Base-by-base conservation (phyloP, 2,888 invertebrate species). In the Urechis unicinctus region DNA sequence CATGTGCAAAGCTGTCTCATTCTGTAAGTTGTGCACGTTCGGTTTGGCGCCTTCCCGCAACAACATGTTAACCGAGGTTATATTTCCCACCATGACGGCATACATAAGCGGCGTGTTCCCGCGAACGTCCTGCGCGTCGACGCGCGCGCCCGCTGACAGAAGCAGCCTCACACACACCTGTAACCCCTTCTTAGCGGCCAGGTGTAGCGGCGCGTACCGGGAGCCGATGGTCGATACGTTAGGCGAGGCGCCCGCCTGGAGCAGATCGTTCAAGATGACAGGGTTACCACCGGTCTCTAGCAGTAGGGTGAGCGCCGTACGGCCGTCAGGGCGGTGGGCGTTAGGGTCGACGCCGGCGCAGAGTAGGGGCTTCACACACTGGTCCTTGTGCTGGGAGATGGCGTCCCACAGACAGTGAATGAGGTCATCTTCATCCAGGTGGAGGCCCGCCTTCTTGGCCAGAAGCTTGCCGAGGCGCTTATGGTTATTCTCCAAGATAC, bases 1-100 rank as follows among this genome's bases (percentile, higher is more conserved):
- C 50, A 73, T 63, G 52, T 71, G 71, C 45, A 72, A 59, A 0
- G 66, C 58, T n/a, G 68, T 66, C 31, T 67, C 66, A 6, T 64
- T 65, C 36, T 56, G 61, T 1, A 59, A 53, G 48, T 68, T 71
- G 41, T 57, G 58, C 29, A 61, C 59, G 50, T 68, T 65, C 1
- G 68, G 63, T 52, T 68, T 31, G 3, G 72, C 72, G 4, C 68
- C 69, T 24, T 66, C 65, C 45, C 67, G 55, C 4, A 74, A 58
- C 9, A 73, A 60, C 2, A 61, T 54, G 29, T 65, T 63, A 1
- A 72, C 68, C 6, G 55, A 52, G 26, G 55, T 55, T 17, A 53
- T 25, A 47, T 61, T 61, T 13, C 61, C 63, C 30, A 57, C 56
- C 28, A 52, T 47, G 44, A 58, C 60, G 22, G 61, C 60, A 21